Evolutionary conservation across 2,888 invertebrate genomes (phyloP).

Genomic region (Teleiodes luculella): DNA sequence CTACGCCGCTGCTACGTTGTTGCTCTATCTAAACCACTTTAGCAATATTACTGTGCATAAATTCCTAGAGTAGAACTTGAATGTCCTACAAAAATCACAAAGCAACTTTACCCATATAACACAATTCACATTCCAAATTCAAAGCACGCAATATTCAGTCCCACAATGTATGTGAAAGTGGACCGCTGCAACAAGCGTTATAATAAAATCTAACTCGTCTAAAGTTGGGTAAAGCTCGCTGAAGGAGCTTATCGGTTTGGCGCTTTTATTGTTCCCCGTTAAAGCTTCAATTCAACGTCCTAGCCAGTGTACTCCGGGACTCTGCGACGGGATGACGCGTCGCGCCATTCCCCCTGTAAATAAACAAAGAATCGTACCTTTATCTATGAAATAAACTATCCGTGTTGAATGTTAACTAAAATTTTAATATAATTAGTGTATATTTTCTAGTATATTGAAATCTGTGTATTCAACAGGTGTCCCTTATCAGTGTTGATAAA

Average conservation of each 20-base stretch:
- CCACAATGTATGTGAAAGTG: background rate
- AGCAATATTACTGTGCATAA: too few species aligned
- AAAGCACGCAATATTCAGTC: background rate
- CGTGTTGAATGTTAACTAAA: background rate
- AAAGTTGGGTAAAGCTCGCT: background rate
- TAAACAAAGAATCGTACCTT: conserved; percentile 3
- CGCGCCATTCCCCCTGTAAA: background rate
- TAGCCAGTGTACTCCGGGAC: background rate
- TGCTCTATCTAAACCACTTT: too few species aligned
- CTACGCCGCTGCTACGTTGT: too few species aligned
- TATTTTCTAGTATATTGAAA: background rate
- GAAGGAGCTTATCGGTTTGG: background rate
- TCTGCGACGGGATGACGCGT: background rate
- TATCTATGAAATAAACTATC: background rate
- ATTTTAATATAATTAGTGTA: background rate
- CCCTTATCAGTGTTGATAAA: background rate
- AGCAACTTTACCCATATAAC: background rate
- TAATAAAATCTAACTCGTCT: background rate
- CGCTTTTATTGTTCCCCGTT: background rate
- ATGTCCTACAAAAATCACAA: background rate
- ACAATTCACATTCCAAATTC: background rate
- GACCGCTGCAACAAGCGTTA: background rate
- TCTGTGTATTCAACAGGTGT: background rate
- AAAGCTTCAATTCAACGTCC: background rate
- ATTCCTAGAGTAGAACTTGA: too few species aligned